These are phyloP conservation scores for Gephyroberyx darwinii DNA, from an alignment of 2,797 vertebrate species.

Conservation along the genomic window DNA sequence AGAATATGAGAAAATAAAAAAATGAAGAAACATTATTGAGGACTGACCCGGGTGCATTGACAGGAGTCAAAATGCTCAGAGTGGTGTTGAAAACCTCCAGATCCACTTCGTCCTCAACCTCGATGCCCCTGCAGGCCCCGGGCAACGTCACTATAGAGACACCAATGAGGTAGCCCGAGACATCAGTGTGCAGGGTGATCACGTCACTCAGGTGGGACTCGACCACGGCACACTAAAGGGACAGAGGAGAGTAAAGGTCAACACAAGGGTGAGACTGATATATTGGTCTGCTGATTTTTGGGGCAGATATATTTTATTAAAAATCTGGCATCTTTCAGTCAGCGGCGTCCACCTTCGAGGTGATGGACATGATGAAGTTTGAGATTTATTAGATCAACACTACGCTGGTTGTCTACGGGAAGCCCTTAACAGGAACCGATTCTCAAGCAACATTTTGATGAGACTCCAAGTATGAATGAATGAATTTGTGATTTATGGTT, in stretches of 20 bases:
- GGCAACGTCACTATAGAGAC: constrained; percentile 89
- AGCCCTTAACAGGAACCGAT: too few relatives aligned
- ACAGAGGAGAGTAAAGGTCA: neutral
- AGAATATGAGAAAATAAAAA: neutral
- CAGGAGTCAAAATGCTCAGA: constrained; percentile 81
- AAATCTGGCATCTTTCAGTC: too few relatives aligned
- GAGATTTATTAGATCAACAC: too few relatives aligned
- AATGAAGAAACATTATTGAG: neutral
- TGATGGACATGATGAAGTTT: too few relatives aligned
- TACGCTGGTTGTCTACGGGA: too few relatives aligned
- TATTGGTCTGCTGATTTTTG: too few relatives aligned
- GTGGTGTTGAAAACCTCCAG: constrained; percentile 92
- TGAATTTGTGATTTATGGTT: too few relatives aligned
- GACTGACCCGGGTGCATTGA: constrained; percentile 85
- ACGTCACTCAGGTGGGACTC: constrained; percentile 92
- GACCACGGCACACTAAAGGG: constrained; percentile 87
- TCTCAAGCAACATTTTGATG: too few relatives aligned
- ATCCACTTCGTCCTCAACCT: constrained; percentile 89
- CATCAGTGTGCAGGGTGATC: constrained; percentile 87
- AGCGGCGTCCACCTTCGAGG: too few relatives aligned
- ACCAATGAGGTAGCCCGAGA: constrained; percentile 87
- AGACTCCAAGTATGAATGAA: too few relatives aligned
- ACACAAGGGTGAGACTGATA: neutral
- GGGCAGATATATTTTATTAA: too few relatives aligned
- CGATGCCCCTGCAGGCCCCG: constrained; percentile 85